Conservation (phyloP, 1,140 invertebrate genomes). For the Sitobion miscanthi region DNA sequence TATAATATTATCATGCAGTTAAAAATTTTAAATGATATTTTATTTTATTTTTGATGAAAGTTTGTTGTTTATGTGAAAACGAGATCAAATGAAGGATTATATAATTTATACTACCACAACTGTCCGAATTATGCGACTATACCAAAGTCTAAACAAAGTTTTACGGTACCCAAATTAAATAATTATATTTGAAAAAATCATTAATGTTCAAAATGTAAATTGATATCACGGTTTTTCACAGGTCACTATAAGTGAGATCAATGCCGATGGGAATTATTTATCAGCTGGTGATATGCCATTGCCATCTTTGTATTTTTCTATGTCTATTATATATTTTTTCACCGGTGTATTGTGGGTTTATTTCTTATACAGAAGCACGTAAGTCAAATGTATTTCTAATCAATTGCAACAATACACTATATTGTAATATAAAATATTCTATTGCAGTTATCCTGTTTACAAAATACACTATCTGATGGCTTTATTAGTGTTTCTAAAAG, state of each 20-base stretch:
- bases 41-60: slow-evolving; percentile 30
- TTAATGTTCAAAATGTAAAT: not conserved
- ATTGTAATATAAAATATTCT: slow-evolving; percentile 58
- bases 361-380: slow-evolving; percentile 78
- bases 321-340: slow-evolving; percentile 88
- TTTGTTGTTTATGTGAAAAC: slow-evolving; percentile 83
- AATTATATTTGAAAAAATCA: slow-evolving; percentile 11
- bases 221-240: slow-evolving; percentile 63
- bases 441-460: slow-evolving; percentile 80
- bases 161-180: slow-evolving; percentile 65
- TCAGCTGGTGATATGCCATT: slow-evolving; percentile 98
- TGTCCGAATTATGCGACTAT: slow-evolving; percentile 77
- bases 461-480: slow-evolving; percentile 98
- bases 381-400: slow-evolving; percentile 1
- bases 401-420: not conserved
- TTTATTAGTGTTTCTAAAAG: slow-evolving; percentile 89
- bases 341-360: slow-evolving; percentile 92
- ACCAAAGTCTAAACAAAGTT: slow-evolving; percentile 68
- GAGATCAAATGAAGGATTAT: slow-evolving; percentile 86
- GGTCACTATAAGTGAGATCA: slow-evolving; percentile 85
- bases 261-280: slow-evolving; percentile 81
- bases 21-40: not conserved
- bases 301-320: slow-evolving; percentile 89
- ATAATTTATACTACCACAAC: slow-evolving; percentile 95
- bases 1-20: not conserved